Percentiles rank a stretch among this genome's conserved stretches.
Conservation (phyloP, 2,888 invertebrate species). For the Netelia inedita region DNA sequence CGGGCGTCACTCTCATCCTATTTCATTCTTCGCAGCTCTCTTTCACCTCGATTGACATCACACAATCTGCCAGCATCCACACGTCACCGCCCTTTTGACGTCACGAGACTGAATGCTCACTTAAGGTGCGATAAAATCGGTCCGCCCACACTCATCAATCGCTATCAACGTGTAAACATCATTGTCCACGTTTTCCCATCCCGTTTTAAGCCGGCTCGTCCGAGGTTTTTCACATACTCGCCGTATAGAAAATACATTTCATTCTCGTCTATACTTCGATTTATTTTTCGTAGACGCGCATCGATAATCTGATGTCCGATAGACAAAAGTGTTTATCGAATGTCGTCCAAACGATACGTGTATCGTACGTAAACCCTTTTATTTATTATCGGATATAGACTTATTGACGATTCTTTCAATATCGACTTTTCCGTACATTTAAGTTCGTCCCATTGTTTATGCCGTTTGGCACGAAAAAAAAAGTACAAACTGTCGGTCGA, state of each 20-base stretch:
- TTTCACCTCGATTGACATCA: slow-evolving; percentile 7
- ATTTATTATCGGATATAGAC: slow-evolving; percentile 20
- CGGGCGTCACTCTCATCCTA: slow-evolving; percentile 4
- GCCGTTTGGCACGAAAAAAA: no score
- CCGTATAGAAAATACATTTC: neutral
- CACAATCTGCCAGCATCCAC: neutral
- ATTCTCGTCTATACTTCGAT: neutral
- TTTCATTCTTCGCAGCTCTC: slow-evolving; percentile 14
- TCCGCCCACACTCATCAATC: neutral
- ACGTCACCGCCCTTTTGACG: slow-evolving; percentile 14
- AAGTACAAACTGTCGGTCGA: no score
- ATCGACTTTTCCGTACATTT: neutral
- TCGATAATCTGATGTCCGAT: slow-evolving; percentile 1
- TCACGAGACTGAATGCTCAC: slow-evolving; percentile 9
- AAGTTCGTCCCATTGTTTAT: neutral
- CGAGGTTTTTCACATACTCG: neutral
- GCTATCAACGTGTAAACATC: neutral
- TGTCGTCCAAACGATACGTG: neutral
- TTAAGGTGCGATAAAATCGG: slow-evolving; percentile 1
- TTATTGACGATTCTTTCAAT: no score
- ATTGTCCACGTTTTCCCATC: neutral
- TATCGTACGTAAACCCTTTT: neutral
- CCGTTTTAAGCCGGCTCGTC: neutral
- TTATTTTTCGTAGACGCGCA: slow-evolving; percentile 8
- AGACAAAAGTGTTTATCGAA: slow-evolving; percentile 28